phyloP scores from a whole-genome alignment of 2,113 vertebrate species.

The Melanotaenia duboulayi region DNA sequence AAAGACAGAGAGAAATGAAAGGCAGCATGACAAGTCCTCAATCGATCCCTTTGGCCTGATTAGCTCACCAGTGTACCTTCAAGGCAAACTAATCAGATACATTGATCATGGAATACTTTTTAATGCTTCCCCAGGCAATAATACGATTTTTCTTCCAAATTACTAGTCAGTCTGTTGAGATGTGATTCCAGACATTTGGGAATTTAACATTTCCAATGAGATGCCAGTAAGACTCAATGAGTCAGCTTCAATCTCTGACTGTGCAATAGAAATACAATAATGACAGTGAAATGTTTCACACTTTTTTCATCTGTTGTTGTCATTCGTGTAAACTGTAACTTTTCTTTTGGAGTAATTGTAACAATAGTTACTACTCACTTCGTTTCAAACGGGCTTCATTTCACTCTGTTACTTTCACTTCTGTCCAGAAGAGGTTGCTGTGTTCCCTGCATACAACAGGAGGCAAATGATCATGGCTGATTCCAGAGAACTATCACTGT shows the following conservation, averaged over 20 bases:
- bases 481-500: constrained; percentile 9
- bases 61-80: constrained; percentile 73
- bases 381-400: background rate
- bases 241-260: constrained; percentile 29
- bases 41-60: constrained; percentile 79
- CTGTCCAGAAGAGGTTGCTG: constrained; percentile 81
- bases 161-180: constrained; percentile 57
- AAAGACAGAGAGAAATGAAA: constrained; percentile 62
- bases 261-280: constrained; percentile 18
- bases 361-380: constrained; percentile 37
- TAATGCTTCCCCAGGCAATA: constrained; percentile 77
- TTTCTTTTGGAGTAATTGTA: constrained; percentile 16
- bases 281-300: constrained; percentile 49
- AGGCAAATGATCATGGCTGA: constrained; percentile 9
- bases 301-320: constrained; percentile 13
- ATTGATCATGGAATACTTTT: constrained; percentile 77
- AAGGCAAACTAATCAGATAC: constrained; percentile 76
- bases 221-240: constrained; percentile 38
- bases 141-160: constrained; percentile 69
- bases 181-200: constrained; percentile 41
- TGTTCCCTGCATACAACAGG: constrained; percentile 66
- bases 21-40: constrained; percentile 58
- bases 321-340: constrained; percentile 19
- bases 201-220: constrained; percentile 51
- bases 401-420: constrained; percentile 46